Conservation (phyloP, 2,888 invertebrate genomes). For the Noctua pronuba region DNA sequence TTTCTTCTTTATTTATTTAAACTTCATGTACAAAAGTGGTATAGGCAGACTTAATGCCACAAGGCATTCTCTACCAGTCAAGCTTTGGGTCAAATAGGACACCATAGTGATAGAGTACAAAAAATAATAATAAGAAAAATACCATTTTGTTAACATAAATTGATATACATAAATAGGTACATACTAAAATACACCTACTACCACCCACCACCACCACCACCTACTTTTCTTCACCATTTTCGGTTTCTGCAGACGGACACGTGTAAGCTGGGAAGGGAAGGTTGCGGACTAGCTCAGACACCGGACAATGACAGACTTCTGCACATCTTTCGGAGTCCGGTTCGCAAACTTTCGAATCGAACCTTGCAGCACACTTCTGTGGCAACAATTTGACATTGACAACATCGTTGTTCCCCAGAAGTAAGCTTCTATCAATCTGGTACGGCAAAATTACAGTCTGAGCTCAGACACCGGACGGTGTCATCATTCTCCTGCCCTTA, state of each 20-base stretch:
- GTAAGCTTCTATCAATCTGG: neutral
- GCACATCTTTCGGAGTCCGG: neutral
- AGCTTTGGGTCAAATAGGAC: too few species aligned
- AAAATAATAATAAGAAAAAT: too few species aligned
- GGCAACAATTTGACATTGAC: neutral
- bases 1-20: too few species aligned
- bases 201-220: too few species aligned
- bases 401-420: neutral
- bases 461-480: neutral
- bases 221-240: slow-evolving; percentile 21
- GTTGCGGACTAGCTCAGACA: neutral
- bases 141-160: too few species aligned
- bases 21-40: too few species aligned
- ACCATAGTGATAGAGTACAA: too few species aligned
- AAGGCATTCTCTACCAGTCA: too few species aligned
- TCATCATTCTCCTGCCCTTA: neutral
- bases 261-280: neutral
- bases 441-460: neutral
- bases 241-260: slow-evolving; percentile 4
- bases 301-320: neutral
- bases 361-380: neutral
- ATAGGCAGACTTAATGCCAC: too few species aligned
- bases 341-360: neutral
- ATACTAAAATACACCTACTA: too few species aligned
- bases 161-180: too few species aligned